Conservation (phyloP, 2,797 vertebrate genomes). For the Chloroceryle inda region DNA sequence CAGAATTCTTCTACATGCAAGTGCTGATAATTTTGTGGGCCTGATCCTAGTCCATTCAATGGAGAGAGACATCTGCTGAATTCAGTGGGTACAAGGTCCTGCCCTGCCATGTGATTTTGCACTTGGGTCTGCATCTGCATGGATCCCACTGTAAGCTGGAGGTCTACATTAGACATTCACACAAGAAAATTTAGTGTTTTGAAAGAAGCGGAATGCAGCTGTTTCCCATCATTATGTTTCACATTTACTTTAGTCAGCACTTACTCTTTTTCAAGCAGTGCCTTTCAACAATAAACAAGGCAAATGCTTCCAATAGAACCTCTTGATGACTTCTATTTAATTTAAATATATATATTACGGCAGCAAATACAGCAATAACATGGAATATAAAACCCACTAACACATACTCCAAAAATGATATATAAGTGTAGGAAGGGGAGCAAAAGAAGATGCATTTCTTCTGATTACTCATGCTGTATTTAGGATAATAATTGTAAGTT, state of each 20-base stretch:
- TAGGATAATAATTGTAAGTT: slow-evolving; percentile 5
- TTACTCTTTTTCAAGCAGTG: slow-evolving; percentile 59
- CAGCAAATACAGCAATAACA: slow-evolving; percentile 52
- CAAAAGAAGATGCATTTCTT: slow-evolving; percentile 36
- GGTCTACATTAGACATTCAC: slow-evolving; percentile 56
- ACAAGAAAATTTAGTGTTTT: slow-evolving; percentile 55
- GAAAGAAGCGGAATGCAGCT: slow-evolving; percentile 69
- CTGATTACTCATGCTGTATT: slow-evolving; percentile 37
- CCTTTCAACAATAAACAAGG: slow-evolving; percentile 63
- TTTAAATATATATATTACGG: slow-evolving; percentile 63
- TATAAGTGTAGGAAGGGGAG: slow-evolving; percentile 26
- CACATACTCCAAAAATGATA: slow-evolving; percentile 25
- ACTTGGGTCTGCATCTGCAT: slow-evolving; percentile 55
- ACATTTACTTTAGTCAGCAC: slow-evolving; percentile 74
- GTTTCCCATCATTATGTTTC: slow-evolving; percentile 65
- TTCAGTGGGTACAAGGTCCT: slow-evolving; percentile 24
- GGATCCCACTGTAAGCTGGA: slow-evolving; percentile 3
- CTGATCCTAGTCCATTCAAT: neutral
- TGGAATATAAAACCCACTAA: slow-evolving; percentile 35
- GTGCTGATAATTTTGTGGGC: slow-evolving; percentile 19
- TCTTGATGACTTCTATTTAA: slow-evolving; percentile 68
- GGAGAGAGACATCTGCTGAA: slow-evolving; percentile 29
- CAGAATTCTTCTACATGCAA: neutral
- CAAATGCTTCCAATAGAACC: slow-evolving; percentile 61
- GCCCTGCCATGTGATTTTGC: slow-evolving; percentile 22